Evolutionary conservation across 2,797 vertebrate species (phyloP).

Genomic region (Alexandromys oeconomus): DNA sequence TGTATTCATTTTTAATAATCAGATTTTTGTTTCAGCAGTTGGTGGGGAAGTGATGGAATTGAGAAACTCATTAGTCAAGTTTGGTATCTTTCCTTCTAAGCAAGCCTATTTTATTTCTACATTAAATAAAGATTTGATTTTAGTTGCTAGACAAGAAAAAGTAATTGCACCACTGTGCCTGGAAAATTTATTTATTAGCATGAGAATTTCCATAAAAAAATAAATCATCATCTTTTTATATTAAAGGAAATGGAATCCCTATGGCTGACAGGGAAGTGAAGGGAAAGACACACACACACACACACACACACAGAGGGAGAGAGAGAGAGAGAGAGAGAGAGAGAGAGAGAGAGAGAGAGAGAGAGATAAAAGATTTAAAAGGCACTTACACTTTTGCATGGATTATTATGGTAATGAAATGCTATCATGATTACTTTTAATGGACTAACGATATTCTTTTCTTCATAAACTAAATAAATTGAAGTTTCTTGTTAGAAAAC

Average conservation of each 20-base stretch:
- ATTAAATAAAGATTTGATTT: neutral
- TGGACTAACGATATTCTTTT: neutral
- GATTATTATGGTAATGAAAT: neutral
- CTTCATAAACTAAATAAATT: neutral
- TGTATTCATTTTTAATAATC: neutral
- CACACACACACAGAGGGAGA: no score
- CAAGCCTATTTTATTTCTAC: neutral
- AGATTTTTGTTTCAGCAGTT: neutral
- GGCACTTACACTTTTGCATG: neutral
- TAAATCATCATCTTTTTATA: neutral
- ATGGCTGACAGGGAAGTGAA: neutral
- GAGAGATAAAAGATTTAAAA: neutral
- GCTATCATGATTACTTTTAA: neutral
- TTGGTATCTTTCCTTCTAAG: constrained; percentile 15
- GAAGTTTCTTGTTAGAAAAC: neutral
- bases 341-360: neutral
- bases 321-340: neutral
- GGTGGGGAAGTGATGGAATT: neutral
- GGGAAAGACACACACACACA: no score
- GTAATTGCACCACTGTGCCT: neutral
- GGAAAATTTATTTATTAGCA: constrained; percentile 3
- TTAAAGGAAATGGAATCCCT: neutral
- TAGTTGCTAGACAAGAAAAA: neutral
- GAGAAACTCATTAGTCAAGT: neutral
- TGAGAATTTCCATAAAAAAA: neutral